Evolutionary conservation across 1,140 invertebrate genomes (phyloP).

Genomic region (Heliconius eleuchia): DNA sequence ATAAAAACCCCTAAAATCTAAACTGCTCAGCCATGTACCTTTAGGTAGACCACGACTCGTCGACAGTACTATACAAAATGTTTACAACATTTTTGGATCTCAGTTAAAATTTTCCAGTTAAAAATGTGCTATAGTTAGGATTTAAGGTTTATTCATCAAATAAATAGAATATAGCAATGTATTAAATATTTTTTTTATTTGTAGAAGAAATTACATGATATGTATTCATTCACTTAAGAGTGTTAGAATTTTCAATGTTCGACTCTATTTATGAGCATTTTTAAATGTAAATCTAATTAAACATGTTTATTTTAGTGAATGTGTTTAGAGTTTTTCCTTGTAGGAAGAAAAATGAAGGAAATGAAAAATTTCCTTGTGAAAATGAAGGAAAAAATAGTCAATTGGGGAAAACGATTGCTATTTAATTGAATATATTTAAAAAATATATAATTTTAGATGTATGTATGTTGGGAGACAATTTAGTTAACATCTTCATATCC

Average conservation of each 20-base stretch:
- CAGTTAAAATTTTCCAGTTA: conserved; percentile 21
- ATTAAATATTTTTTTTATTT: background rate
- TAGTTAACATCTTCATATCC: too few relatives aligned
- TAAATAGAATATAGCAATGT: background rate
- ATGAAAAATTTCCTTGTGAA: too few relatives aligned
- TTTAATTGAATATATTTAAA: too few relatives aligned
- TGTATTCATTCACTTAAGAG: background rate
- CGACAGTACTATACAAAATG: background rate
- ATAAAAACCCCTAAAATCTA: too few relatives aligned
- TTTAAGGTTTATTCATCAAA: background rate
- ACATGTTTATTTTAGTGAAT: background rate
- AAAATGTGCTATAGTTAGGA: background rate
- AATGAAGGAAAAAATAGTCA: too few relatives aligned
- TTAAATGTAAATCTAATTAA: background rate
- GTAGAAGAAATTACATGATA: background rate
- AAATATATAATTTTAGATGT: too few relatives aligned
- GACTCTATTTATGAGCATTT: background rate
- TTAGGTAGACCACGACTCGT: too few relatives aligned
- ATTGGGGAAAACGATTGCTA: too few relatives aligned
- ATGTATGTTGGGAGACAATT: too few relatives aligned
- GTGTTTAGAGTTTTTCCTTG: too few relatives aligned
- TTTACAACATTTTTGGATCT: conserved; percentile 8
- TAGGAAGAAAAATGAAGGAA: too few relatives aligned
- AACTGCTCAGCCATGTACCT: too few relatives aligned
- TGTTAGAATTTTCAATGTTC: background rate